Conservation (phyloP, 2,888 invertebrate species). For the Agapostemon virescens region DNA sequence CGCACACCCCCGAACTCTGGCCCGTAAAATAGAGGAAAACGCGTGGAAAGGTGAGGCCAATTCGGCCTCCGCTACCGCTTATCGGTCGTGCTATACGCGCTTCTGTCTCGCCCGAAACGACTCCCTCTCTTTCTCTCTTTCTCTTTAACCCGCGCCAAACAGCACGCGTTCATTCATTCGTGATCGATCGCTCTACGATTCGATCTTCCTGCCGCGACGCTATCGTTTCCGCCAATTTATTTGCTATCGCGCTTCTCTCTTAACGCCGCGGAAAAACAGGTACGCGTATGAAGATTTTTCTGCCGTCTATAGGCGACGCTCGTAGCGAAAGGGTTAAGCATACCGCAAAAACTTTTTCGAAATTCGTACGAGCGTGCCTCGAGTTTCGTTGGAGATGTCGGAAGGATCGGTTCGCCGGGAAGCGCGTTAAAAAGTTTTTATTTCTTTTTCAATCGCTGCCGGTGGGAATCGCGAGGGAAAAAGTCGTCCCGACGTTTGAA, state of each 20-base stretch:
- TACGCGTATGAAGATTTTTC: too few species aligned
- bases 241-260: not conserved
- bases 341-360: too few species aligned
- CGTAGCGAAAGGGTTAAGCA: too few species aligned
- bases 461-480: too few species aligned
- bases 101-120: conserved; percentile 8
- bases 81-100: conserved; percentile 49
- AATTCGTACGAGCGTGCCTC: too few species aligned
- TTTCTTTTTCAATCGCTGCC: too few species aligned
- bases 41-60: conserved; percentile 58
- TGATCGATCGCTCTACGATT: not conserved
- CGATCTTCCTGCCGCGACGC: not conserved
- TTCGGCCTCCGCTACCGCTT: conserved; percentile 54
- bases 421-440: too few species aligned
- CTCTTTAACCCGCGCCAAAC: not conserved
- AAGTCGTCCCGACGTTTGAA: too few species aligned
- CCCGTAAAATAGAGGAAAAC: conserved; percentile 57
- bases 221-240: not conserved
- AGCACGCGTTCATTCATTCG: conserved; percentile 11
- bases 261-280: not conserved
- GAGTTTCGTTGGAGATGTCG: too few species aligned
- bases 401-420: too few species aligned
- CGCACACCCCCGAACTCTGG: conserved; percentile 45
- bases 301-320: too few species aligned
- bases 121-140: not conserved